Evolutionary conservation across 2,113 vertebrate species (phyloP), one percentile per base, ranked within the genome.

Genomic region (Tetrao urogallus): DNA sequence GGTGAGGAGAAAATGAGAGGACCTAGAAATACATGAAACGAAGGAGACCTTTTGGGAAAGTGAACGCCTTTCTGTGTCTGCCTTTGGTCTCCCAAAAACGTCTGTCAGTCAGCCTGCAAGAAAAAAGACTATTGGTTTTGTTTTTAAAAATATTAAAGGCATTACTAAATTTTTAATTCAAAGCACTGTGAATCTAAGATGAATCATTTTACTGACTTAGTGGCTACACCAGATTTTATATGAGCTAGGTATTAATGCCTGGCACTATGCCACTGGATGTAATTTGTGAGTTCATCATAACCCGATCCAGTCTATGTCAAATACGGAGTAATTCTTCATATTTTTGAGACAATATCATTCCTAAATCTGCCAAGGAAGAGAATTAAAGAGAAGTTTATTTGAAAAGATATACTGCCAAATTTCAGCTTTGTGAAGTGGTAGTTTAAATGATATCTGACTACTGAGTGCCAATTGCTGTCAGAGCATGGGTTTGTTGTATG

Each of bases 81-180:
- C 30, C 20, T 91, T 64, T 81, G 3, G 25, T 88, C n/a, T 69
- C 86, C 28, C 5, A 36, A 73, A 90, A 69, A 42, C 84, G 21
- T 43, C 75, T 72, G 11, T 45, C 27, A 40, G 4, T 47, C 18
- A 60, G 7, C 50, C 34, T 56, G n/a, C 81, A 43, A 86, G 78
- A 82, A 16, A 1, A 0, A 8, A 40, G 20, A 73, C 22, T 66
- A 40, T 8, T 74, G 11, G 0, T 32, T 78, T 52, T 72, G 3
- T 76, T 70, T 20, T 6, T 57, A 0, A 72, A 65, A 69, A 92
- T 79, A 36, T 40, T 28, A 69, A 79, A 92, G 57, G 22, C 8
- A 48, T 27, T 6, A 52, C 8, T 32, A 45, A 21, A 10, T 60
- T 81, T 65, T 94, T 65, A 71, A 71, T 25, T 60, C 32, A 40